Percentiles rank a stretch among this genome's conserved stretches.
These are phyloP conservation scores for Zaprionus taronus DNA, from an alignment of 1,140 invertebrate species.

Conservation along the genomic window DNA sequence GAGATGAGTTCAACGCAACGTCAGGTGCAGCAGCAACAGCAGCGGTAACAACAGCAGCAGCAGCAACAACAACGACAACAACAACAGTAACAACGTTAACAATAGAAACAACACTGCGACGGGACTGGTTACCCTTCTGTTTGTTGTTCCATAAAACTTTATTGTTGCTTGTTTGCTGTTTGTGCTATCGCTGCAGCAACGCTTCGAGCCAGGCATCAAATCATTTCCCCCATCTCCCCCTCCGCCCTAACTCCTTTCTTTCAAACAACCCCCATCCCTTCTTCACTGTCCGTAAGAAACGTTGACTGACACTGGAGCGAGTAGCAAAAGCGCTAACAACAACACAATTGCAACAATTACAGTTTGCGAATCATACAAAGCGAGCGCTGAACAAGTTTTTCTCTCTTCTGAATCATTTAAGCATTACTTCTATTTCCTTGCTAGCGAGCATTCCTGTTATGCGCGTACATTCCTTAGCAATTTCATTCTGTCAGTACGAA, in stretches of 20 bases:
- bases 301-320: conserved; percentile 26
- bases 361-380: conserved; percentile 5
- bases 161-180: conserved; percentile 65
- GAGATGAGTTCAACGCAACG: conserved; percentile 72
- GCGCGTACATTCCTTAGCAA: neutral
- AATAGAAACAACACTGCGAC: conserved; percentile 18
- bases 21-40: conserved; percentile 62
- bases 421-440: neutral
- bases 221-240: conserved; percentile 41
- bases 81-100: conserved; percentile 20
- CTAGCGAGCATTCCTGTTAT: neutral
- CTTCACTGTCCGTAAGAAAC: neutral
- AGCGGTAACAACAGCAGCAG: conserved; percentile 30
- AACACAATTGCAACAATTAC: conserved; percentile 10
- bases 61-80: conserved; percentile 7
- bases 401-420: conserved; percentile 1
- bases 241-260: neutral
- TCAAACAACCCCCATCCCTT: neutral
- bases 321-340: conserved; percentile 5
- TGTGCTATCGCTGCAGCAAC: conserved; percentile 36
- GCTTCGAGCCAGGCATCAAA: conserved; percentile 65
- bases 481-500: neutral
- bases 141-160: conserved; percentile 77
- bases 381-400: neutral
- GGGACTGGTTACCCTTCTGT: conserved; percentile 39